These are phyloP conservation scores for Seira ritae DNA, from an alignment of 2,888 invertebrate genomes.

Conservation along the genomic window DNA sequence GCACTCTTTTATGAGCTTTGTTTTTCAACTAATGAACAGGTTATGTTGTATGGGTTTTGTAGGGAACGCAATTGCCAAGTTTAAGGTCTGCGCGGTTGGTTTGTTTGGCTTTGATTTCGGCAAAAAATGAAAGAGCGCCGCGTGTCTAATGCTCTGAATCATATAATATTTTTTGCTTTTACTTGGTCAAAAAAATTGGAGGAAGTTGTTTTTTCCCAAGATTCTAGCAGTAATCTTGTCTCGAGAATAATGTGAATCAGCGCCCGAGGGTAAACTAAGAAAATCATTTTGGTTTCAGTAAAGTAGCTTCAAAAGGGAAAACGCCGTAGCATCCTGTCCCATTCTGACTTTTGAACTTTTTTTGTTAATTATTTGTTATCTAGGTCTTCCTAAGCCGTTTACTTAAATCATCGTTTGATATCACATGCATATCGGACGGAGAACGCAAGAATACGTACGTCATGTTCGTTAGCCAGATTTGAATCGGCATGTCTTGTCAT, in stretches of 20 bases:
- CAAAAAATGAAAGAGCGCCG: constrained; percentile 2
- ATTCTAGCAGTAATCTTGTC: neutral
- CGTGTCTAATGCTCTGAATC: neutral
- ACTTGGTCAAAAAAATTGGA: neutral
- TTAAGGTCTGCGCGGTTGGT: too few species aligned
- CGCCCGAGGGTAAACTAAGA: neutral
- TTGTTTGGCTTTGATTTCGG: neutral
- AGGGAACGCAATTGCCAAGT: neutral
- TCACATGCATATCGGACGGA: too few species aligned
- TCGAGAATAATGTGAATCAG: neutral
- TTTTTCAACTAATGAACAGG: neutral
- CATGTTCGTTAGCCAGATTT: too few species aligned
- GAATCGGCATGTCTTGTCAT: too few species aligned
- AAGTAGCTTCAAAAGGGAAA: neutral
- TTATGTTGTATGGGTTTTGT: neutral
- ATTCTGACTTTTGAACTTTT: neutral
- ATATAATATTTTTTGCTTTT: neutral
- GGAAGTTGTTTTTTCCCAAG: neutral
- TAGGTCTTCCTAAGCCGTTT: neutral
- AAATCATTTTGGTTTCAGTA: neutral
- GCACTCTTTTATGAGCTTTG: neutral
- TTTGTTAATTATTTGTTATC: neutral
- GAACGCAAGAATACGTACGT: too few species aligned
- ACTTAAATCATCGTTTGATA: neutral
- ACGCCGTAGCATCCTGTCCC: neutral